Evolutionary conservation across 2,113 vertebrate genomes (phyloP).

Genomic region (Egretta garzetta): DNA sequence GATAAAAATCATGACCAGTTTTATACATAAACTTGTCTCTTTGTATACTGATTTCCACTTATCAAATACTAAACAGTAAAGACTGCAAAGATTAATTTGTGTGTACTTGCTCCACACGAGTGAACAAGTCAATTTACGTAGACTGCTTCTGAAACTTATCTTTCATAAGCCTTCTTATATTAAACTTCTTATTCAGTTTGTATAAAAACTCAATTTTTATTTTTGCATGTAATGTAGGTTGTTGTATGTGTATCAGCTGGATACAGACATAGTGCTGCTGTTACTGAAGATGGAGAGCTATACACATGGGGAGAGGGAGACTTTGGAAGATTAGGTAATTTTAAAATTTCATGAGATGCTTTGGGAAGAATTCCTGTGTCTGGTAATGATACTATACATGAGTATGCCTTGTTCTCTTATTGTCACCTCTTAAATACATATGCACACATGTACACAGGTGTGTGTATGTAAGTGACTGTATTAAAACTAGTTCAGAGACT

Average conservation of each 20-base stretch:
- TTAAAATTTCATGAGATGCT: neutral
- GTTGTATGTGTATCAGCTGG: constrained; percentile 87
- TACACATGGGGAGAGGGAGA: constrained; percentile 89
- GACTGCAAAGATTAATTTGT: neutral
- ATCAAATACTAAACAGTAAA: neutral
- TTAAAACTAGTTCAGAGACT: neutral
- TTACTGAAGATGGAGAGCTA: constrained; percentile 86
- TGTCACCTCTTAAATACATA: neutral
- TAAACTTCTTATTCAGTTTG: neutral
- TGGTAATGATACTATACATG: neutral
- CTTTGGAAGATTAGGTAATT: constrained; percentile 85
- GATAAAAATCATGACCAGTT: neutral
- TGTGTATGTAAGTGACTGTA: neutral
- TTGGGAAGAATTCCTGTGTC: neutral
- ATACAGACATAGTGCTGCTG: constrained; percentile 85
- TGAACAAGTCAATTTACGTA: neutral
- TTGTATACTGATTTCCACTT: neutral
- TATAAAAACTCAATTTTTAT: neutral
- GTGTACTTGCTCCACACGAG: neutral
- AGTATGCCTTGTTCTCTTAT: neutral
- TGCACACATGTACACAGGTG: neutral
- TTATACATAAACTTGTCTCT: neutral
- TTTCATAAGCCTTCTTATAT: neutral
- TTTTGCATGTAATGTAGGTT: constrained; percentile 66
- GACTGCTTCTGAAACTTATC: neutral